A percentile compares a stretch with the other conserved stretches of the same genome.
phyloP scores from a whole-genome alignment of 1,140 invertebrate species.

The Meloidogyne exigua region DNA sequence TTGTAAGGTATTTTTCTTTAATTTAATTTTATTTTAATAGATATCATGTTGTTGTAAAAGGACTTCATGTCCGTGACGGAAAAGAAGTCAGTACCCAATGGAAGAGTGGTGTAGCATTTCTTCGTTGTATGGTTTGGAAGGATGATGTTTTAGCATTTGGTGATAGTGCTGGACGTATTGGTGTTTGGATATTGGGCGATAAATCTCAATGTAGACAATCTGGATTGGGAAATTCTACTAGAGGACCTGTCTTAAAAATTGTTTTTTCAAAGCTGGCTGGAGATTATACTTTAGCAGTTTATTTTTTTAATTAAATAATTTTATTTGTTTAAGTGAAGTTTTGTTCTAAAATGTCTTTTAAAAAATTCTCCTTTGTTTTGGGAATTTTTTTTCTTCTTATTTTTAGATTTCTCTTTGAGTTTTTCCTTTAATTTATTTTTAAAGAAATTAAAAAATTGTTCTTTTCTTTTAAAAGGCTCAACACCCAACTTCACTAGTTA shows the following conservation, averaged over 20 bases:
- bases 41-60: slow-evolving; percentile 58
- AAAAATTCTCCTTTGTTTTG: too few species aligned
- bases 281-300: slow-evolving; percentile 56
- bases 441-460: not conserved
- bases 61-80: slow-evolving; percentile 59
- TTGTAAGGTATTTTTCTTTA: slow-evolving; percentile 36
- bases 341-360: too few species aligned
- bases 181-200: slow-evolving; percentile 56
- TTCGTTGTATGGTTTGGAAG: slow-evolving; percentile 61
- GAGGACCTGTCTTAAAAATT: slow-evolving; percentile 34
- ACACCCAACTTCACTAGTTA: slow-evolving; percentile 49
- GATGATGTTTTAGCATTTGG: slow-evolving; percentile 62
- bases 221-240: slow-evolving; percentile 34
- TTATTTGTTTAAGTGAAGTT: too few species aligned
- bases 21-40: not conserved
- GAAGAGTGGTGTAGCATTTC: slow-evolving; percentile 50
- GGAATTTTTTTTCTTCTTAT: not conserved
- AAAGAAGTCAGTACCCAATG: slow-evolving; percentile 64
- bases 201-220: slow-evolving; percentile 45
- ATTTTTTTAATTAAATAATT: not conserved
- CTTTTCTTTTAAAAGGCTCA: slow-evolving; percentile 16
- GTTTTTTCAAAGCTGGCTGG: slow-evolving; percentile 55
- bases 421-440: too few species aligned
- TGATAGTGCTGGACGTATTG: slow-evolving; percentile 54
- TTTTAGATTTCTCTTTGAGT: too few species aligned